Base-by-base conservation (phyloP, 2,113 vertebrate genomes). In the Ploceus nigricollis region DNA sequence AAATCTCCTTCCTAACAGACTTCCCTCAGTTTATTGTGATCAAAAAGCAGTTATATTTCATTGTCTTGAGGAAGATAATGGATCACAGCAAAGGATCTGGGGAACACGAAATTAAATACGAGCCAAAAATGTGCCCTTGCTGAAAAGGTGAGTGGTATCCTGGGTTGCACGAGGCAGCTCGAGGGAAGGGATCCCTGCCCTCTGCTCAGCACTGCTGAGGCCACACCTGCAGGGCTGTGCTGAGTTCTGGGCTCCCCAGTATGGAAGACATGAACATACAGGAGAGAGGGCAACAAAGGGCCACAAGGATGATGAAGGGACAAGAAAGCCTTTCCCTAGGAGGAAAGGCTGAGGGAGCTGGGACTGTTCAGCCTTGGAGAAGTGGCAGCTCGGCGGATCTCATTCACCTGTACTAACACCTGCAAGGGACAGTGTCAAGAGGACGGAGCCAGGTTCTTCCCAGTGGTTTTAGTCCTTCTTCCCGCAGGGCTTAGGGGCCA, bases 41-140 rank as follows among this genome's bases (percentile, higher is more conserved):
- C 42, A 78, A 66, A 60, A 66, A 42, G 40, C 50, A 64, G 19
- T 35, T 50, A 11, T 3, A 45, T 35, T n/a, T 58, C 30, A 70
- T 25, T 15, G 24, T 50, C 39, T 63, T 5, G 35, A 90, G 40
- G 27, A 89, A 82, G 30, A 24, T 10, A 45, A 70, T 0, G 3
- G 45, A 87, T 9, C 4, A 37, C 30, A 42, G 50, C 19, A 70
- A 84, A 82, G 22, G 22, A 50, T 31, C 22, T 21, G 5, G 12
- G 10, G 1, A 2, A 42, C 60, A 57, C 7, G 0, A 5, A 73
- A 56, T 9, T 45, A 40, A 64, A 65, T 19, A 24, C 0, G 4
- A 64, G 44, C n/a, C 75, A 54, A 45, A 33, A 42, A 28, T 0
- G 4, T 33, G 48, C 28, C 66, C 40, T 51, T 25, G 35, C 39